These are phyloP conservation scores for Scaptomyza tumidula DNA, from an alignment of 2,888 invertebrate species.

Conservation along the genomic window DNA sequence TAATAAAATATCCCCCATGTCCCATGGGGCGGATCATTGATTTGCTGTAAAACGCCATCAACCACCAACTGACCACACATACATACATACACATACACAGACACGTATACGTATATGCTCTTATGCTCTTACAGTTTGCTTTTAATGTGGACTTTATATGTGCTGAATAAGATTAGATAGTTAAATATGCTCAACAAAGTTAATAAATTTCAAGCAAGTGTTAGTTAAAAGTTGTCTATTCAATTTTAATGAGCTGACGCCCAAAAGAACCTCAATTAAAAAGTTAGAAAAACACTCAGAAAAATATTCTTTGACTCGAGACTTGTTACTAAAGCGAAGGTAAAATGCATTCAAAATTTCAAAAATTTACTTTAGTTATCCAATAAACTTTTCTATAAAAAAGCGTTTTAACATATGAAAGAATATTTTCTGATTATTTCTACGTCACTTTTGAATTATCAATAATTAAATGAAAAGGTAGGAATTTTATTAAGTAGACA, in stretches of 20 bases:
- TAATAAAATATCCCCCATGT: conserved; percentile 67
- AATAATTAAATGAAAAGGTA: too few relatives aligned
- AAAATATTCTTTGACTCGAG: too few relatives aligned
- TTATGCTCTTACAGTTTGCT: background rate
- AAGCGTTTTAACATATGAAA: too few relatives aligned
- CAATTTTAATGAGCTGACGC: conserved; percentile 9
- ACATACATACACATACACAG: background rate
- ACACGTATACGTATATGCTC: background rate
- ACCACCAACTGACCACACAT: conserved; percentile 31
- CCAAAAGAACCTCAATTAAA: background rate
- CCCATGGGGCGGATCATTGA: conserved; percentile 65
- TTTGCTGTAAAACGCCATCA: conserved; percentile 68
- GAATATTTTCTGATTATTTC: too few relatives aligned
- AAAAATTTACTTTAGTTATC: too few relatives aligned
- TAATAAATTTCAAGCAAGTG: conserved; percentile 23
- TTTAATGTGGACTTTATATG: conserved; percentile 48
- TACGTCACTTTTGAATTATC: too few relatives aligned
- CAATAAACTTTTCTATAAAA: too few relatives aligned
- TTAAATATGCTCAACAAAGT: conserved; percentile 9
- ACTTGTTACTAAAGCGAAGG: too few relatives aligned
- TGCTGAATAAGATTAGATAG: conserved; percentile 24
- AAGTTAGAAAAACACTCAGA: background rate
- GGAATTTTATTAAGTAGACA: background rate
- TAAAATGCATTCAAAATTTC: too few relatives aligned
- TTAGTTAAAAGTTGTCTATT: conserved; percentile 15